Conservation (phyloP, 2,888 invertebrate species). For the Dorcus parallelipipedus region DNA sequence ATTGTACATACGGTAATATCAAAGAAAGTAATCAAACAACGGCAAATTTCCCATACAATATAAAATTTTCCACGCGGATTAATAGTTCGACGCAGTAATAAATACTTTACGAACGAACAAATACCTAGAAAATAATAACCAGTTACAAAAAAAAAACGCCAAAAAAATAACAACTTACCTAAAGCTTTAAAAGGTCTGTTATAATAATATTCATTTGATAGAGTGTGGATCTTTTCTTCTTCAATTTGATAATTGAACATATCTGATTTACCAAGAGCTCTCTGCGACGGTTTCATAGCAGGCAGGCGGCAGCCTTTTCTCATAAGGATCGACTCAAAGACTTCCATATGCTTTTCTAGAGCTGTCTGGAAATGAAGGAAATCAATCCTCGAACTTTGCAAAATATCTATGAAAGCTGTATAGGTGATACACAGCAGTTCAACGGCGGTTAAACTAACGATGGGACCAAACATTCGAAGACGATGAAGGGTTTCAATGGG, state of each 20-base stretch:
- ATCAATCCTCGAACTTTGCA: constrained; percentile 13
- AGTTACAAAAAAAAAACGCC: background rate
- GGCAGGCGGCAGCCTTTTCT: constrained; percentile 17
- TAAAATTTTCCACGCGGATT: constrained; percentile 13
- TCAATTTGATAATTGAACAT: constrained; percentile 10
- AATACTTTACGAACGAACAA: constrained; percentile 13
- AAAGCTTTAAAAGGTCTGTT: constrained; percentile 4
- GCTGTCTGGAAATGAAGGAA: constrained; percentile 13
- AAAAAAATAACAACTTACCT: constrained; percentile 6
- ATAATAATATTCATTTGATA: background rate
- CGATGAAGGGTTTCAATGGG: constrained; percentile 16
- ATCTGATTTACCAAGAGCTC: constrained; percentile 7
- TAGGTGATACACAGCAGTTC: constrained; percentile 15
- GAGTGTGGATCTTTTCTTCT: background rate
- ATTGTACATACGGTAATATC: constrained; percentile 6
- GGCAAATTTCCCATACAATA: constrained; percentile 18
- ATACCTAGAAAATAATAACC: constrained; percentile 4
- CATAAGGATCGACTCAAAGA: constrained; percentile 12
- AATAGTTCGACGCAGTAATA: constrained; percentile 17
- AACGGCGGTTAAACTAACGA: constrained; percentile 13
- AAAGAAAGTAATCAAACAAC: constrained; percentile 7
- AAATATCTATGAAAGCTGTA: constrained; percentile 13
- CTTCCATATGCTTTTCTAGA: constrained; percentile 11
- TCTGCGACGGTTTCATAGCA: constrained; percentile 8
- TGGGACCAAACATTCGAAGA: constrained; percentile 14